Evolutionary conservation across 2,797 vertebrate species (phyloP).

Genomic region (Danionella dracula): DNA sequence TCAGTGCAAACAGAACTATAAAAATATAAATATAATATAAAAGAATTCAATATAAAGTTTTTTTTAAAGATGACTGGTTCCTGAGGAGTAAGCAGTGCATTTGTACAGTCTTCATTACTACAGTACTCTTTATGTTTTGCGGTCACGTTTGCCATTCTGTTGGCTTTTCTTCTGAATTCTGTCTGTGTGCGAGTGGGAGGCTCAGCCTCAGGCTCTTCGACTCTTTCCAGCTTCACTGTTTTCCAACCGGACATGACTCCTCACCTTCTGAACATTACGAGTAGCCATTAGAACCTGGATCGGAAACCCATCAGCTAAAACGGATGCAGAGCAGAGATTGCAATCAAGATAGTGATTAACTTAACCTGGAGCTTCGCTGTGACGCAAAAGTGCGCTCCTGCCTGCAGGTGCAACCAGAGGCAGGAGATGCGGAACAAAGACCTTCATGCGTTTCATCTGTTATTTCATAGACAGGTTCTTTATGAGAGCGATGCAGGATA

Average conservation of each 20-base stretch:
- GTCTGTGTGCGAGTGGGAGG: background rate
- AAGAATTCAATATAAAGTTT: too few species aligned
- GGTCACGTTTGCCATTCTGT: background rate
- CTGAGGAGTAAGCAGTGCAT: too few species aligned
- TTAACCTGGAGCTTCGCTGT: background rate
- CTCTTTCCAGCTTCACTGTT: slow-evolving; percentile 32
- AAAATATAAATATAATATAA: too few species aligned
- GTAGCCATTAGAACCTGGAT: slow-evolving; percentile 7
- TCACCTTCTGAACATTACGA: slow-evolving; percentile 22
- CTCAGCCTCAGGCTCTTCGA: background rate
- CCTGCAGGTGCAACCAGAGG: background rate
- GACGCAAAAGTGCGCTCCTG: background rate
- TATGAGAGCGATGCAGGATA: background rate
- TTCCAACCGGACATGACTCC: slow-evolving; percentile 25
- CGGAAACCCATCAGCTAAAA: background rate
- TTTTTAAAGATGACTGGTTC: too few species aligned
- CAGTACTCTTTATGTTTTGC: too few species aligned
- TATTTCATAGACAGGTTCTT: background rate
- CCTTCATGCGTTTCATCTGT: background rate
- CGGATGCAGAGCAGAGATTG: slow-evolving; percentile 10
- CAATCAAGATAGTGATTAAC: background rate
- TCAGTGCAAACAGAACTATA: too few species aligned
- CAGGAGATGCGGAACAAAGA: background rate
- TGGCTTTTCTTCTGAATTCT: background rate
- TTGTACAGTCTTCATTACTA: too few species aligned